A percentile compares a stretch with the other conserved stretches of the same genome.
Evolutionary conservation across 2,113 vertebrate species (phyloP).

Genomic region (Lucifuga dentata): DNA sequence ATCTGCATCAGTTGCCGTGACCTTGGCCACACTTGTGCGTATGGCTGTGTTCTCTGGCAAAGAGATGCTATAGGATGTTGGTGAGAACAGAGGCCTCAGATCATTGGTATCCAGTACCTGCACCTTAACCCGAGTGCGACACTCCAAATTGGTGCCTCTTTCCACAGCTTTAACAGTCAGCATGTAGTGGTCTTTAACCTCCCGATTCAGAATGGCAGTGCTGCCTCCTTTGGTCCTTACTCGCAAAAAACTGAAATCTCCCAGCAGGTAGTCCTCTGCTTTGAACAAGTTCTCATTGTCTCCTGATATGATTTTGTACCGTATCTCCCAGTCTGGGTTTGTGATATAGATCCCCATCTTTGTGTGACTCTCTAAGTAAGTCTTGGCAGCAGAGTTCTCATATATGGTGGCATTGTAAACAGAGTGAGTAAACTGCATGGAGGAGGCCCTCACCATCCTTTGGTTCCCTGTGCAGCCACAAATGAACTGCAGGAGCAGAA

Average conservation of each 20-base stretch:
- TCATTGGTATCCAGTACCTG: conserved; percentile 98
- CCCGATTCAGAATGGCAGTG: conserved; percentile 95
- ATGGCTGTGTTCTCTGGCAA: conserved; percentile 93
- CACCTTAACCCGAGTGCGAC: conserved; percentile 87
- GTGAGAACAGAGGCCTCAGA: conserved; percentile 95
- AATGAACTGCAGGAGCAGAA: conserved; percentile 87
- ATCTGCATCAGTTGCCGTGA: conserved; percentile 96
- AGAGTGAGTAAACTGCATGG: conserved; percentile 89
- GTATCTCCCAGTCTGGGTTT: conserved; percentile 90
- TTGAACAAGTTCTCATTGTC: conserved; percentile 98
- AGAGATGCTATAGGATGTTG: conserved; percentile 95
- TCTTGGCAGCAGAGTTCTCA: conserved; percentile 98
- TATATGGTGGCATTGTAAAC: conserved; percentile 95
- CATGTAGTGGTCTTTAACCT: conserved; percentile 94
- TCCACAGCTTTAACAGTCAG: conserved; percentile 93
- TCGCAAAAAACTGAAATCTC: conserved; percentile 97
- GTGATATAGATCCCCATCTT: conserved; percentile 95
- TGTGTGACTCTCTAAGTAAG: conserved; percentile 91
- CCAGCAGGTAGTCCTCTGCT: conserved; percentile 94
- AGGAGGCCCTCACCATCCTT: conserved; percentile 72
- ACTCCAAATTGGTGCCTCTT: conserved; percentile 87
- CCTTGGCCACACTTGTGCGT: conserved; percentile 92
- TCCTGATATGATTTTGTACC: conserved; percentile 97
- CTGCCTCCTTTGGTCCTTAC: conserved; percentile 99
- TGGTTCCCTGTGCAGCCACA: conserved; percentile 85